These are phyloP conservation scores for Ganaspis sp. DNA, from an alignment of 1,140 invertebrate genomes.

Conservation along the genomic window DNA sequence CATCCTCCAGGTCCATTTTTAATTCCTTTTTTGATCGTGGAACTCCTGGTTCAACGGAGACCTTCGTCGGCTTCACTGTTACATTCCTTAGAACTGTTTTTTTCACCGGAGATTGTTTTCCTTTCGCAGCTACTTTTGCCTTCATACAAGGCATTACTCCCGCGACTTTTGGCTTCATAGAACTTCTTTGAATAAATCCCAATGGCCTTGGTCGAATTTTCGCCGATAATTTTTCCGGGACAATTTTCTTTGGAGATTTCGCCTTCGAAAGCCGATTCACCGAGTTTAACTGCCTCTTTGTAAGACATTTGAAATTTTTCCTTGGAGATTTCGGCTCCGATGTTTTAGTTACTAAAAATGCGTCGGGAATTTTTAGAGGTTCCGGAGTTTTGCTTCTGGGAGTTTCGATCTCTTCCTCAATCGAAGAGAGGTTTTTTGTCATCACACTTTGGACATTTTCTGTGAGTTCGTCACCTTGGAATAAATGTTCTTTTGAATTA, in stretches of 20 bases:
- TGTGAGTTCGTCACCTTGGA: neutral
- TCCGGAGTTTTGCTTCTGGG: neutral
- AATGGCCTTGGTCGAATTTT: neutral
- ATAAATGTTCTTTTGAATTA: neutral
- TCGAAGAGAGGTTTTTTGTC: neutral
- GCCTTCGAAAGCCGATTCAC: conserved; percentile 16
- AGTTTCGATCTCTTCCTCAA: neutral
- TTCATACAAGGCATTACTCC: conserved; percentile 46
- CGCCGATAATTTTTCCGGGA: neutral
- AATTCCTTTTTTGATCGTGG: neutral
- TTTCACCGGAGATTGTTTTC: conserved; percentile 33
- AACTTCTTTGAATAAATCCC: neutral
- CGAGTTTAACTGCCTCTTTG: conserved; percentile 30
- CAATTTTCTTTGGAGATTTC: neutral
- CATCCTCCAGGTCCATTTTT: neutral
- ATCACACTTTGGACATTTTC: neutral
- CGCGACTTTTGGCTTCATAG: neutral
- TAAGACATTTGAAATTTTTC: neutral
- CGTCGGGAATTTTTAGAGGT: neutral
- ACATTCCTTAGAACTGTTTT: conserved; percentile 38
- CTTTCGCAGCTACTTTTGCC: neutral
- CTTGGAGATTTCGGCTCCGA: neutral
- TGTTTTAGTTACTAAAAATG: neutral
- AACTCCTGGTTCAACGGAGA: neutral
- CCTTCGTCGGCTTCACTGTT: conserved; percentile 33